Base-by-base conservation (phyloP, 2,888 invertebrate species). In the Myopa testacea region DNA sequence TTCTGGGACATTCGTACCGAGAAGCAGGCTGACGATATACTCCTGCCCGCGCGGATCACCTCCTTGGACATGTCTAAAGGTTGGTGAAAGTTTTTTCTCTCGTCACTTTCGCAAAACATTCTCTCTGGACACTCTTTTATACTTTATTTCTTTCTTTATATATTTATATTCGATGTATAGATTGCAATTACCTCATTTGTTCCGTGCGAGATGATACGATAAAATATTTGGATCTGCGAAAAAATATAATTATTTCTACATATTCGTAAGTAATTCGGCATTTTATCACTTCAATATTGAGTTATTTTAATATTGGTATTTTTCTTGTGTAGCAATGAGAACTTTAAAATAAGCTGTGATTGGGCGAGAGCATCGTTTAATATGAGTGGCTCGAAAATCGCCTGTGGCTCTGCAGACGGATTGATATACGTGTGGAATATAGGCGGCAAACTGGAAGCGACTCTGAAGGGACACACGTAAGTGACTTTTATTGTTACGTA, bases 1-100 rank as follows among this genome's bases (percentile, higher is more conserved):
- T 96, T 99, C 90, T 99, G 98, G 98, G 99, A 99, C 90, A 94
- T 95, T 80, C 92, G 99, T 84, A 93, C 95, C 19, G 97, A 98
- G 85, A 93, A 93, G 85, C 93, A 94, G 82, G 93, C 94, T 80
- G 96, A 96, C 87, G 96, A 97, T 90, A 95, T 98, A 81, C 90
- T 94, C 82, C 92, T 99, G 80, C 96, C 96, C 88, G 98, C 97
- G 78, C 96, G 96, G 91, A 95, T 99, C 82, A 98, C 98, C 60
- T 98, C 98, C 68, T 91, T 99, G 83, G 97, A 98, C 90, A 91
- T 98, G 82, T 96, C 97, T 80, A 93, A 95, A 91, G 98, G 98
- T 96, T 45, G 12, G 1, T 1, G 40, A 60, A 5, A 52, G 37
- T n/a, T 7, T 58, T 52, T 58, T 6, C 34, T 6, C 34, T 7